These are phyloP conservation scores for Pseudomugil gertrudae DNA, from an alignment of 2,797 vertebrate species.

Conservation along the genomic window DNA sequence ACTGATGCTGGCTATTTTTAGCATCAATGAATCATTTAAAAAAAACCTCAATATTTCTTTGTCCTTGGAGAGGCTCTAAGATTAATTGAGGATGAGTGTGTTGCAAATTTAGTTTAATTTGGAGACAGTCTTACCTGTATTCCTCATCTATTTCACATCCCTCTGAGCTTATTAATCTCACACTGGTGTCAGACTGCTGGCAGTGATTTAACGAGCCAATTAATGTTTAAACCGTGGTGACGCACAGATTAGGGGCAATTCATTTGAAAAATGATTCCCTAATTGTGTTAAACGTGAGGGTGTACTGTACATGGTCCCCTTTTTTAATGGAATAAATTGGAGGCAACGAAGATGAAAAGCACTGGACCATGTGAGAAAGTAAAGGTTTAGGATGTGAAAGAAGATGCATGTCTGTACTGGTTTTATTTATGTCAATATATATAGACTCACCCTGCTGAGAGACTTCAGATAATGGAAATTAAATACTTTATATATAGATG, in stretches of 20 bases:
- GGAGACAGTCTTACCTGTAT: slow-evolving; percentile 15
- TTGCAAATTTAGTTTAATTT: slow-evolving; percentile 29
- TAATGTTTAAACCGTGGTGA: slow-evolving; percentile 54
- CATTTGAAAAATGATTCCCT: slow-evolving; percentile 54
- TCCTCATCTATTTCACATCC: slow-evolving; percentile 16
- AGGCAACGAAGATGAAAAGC: background rate
- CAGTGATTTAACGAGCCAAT: slow-evolving; percentile 66
- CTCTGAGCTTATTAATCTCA: slow-evolving; percentile 48
- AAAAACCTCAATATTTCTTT: slow-evolving; percentile 33
- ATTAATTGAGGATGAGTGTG: slow-evolving; percentile 26
- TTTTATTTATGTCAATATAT: too few species aligned
- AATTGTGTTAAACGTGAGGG: slow-evolving; percentile 14
- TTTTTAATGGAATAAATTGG: background rate
- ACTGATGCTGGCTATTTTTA: slow-evolving; percentile 53
- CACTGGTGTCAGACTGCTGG: slow-evolving; percentile 47
- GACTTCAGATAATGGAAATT: too few species aligned
- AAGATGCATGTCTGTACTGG: background rate
- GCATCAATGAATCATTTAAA: slow-evolving; percentile 23
- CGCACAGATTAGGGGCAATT: slow-evolving; percentile 55
- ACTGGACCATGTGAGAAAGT: background rate
- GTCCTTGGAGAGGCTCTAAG: slow-evolving; percentile 28
- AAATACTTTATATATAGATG: too few species aligned
- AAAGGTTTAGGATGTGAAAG: background rate
- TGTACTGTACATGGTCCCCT: background rate
- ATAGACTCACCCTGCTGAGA: too few species aligned